Conservation (phyloP, 2,888 invertebrate genomes). For the Cyaniris semiargus region DNA sequence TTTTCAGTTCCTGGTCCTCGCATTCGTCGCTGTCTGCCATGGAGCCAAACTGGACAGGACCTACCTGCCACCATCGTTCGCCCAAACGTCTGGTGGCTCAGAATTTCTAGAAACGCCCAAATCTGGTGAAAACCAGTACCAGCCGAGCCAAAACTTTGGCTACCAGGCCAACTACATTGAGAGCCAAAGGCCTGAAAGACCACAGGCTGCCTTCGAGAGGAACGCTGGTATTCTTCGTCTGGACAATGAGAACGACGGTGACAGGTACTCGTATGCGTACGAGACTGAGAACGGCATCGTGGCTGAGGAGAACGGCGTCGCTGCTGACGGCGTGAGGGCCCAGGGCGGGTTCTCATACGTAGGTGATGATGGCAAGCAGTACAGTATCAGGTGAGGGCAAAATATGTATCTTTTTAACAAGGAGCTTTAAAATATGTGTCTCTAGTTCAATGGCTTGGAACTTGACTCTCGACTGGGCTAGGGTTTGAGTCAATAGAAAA, state of each 20-base stretch:
- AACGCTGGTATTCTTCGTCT: slow-evolving; percentile 68
- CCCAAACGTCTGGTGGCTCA: slow-evolving; percentile 18
- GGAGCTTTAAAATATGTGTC: slow-evolving; percentile 43
- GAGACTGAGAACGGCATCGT: slow-evolving; percentile 74
- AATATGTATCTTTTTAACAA: slow-evolving; percentile 37
- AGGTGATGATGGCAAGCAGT: slow-evolving; percentile 69
- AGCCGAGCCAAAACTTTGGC: background rate
- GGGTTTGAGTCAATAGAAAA: too few species aligned
- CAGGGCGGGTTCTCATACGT: slow-evolving; percentile 70
- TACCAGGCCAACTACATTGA: background rate
- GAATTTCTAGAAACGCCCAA: slow-evolving; percentile 1
- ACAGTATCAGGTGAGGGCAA: slow-evolving; percentile 53
- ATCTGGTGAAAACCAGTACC: background rate
- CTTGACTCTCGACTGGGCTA: too few species aligned
- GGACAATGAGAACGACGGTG: slow-evolving; percentile 64
- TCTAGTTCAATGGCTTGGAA: too few species aligned
- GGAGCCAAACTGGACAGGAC: background rate
- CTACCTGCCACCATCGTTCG: slow-evolving; percentile 11
- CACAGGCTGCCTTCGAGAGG: slow-evolving; percentile 65
- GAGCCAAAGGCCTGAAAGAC: slow-evolving; percentile 54
- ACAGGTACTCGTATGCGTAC: slow-evolving; percentile 63
- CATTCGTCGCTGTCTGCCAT: background rate
- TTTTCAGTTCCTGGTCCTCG: background rate
- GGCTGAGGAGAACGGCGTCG: slow-evolving; percentile 72
- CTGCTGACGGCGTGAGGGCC: slow-evolving; percentile 69